A percentile compares a stretch with the other conserved stretches of the same genome.
Evolutionary conservation across 1,140 invertebrate genomes (phyloP).

Genomic region (Scaptomyza pallida): DNA sequence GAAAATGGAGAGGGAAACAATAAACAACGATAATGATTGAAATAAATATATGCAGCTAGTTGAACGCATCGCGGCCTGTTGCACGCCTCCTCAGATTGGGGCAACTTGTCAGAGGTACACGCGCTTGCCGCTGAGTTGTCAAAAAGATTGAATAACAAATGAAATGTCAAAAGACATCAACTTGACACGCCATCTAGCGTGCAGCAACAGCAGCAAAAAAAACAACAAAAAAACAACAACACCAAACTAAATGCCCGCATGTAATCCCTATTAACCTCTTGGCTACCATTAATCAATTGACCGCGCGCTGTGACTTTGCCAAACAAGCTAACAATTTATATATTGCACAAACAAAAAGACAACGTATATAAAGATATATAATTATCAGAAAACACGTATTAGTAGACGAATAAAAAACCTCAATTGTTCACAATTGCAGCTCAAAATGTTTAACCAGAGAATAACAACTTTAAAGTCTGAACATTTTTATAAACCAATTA

Average conservation of each 20-base stretch:
- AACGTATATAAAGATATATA: neutral
- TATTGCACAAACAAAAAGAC: constrained; percentile 19
- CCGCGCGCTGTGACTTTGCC: constrained; percentile 20
- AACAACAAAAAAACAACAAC: constrained; percentile 8
- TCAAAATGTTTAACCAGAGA: constrained; percentile 7
- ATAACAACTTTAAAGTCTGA: neutral
- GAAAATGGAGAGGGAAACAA: neutral
- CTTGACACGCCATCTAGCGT: constrained; percentile 69
- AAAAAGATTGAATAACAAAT: constrained; percentile 59
- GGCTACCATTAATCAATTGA: constrained; percentile 70
- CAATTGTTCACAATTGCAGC: constrained; percentile 37
- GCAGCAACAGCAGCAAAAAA: constrained; percentile 29
- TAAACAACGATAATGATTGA: neutral
- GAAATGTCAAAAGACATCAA: constrained; percentile 44
- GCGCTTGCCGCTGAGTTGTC: constrained; percentile 60
- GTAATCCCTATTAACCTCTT: constrained; percentile 78
- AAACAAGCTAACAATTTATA: constrained; percentile 3
- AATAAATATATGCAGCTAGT: no score
- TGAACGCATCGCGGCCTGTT: no score
- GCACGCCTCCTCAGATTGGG: no score
- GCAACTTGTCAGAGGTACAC: neutral
- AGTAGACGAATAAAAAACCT: no score
- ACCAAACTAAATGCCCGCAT: constrained; percentile 29
- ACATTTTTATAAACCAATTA: constrained; percentile 3
- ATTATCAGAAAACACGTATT: constrained; percentile 17